Conservation (phyloP, 1,140 invertebrate species). For the Drosophila mauritiana region DNA sequence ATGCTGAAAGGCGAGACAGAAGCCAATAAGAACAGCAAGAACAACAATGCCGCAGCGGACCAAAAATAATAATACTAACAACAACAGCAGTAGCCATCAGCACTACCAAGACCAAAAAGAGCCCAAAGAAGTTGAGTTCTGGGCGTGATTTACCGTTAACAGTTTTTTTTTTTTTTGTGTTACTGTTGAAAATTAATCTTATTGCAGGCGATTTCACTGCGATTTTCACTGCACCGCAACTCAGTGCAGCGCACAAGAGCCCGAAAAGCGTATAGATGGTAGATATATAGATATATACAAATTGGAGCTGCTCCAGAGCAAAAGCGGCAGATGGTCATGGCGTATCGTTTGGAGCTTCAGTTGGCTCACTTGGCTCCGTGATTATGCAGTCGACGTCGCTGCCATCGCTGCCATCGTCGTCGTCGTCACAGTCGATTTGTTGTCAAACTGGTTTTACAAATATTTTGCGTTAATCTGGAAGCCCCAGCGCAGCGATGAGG, state of each 20-base stretch:
- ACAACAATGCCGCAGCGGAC: constrained; percentile 6
- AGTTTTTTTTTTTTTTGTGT: constrained; percentile 33
- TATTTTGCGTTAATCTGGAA: constrained; percentile 80
- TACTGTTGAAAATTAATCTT: constrained; percentile 69
- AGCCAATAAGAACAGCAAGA: constrained; percentile 54
- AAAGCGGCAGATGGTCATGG: constrained; percentile 67
- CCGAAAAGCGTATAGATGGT: constrained; percentile 9
- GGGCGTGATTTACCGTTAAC: constrained; percentile 76
- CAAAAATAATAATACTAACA: constrained; percentile 38
- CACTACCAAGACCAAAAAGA: constrained; percentile 9
- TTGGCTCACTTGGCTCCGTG: constrained; percentile 47
- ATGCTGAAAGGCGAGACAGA: constrained; percentile 52
- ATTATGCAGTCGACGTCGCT: constrained; percentile 68
- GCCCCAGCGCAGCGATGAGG: constrained; percentile 49
- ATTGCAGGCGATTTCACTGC: constrained; percentile 75
- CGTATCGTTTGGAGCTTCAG: constrained; percentile 10
- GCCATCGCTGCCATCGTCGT: constrained; percentile 8
- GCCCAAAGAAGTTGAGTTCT: constrained; percentile 35
- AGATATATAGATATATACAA: constrained; percentile 58
- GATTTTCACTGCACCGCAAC: constrained; percentile 61
- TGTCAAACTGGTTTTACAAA: constrained; percentile 83
- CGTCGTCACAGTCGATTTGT: constrained; percentile 78
- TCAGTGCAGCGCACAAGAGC: neutral
- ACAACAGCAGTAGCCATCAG: constrained; percentile 24
- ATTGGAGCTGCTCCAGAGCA: constrained; percentile 68